phyloP scores from a whole-genome alignment of 2,888 invertebrate genomes.

The Pterostichus niger region DNA sequence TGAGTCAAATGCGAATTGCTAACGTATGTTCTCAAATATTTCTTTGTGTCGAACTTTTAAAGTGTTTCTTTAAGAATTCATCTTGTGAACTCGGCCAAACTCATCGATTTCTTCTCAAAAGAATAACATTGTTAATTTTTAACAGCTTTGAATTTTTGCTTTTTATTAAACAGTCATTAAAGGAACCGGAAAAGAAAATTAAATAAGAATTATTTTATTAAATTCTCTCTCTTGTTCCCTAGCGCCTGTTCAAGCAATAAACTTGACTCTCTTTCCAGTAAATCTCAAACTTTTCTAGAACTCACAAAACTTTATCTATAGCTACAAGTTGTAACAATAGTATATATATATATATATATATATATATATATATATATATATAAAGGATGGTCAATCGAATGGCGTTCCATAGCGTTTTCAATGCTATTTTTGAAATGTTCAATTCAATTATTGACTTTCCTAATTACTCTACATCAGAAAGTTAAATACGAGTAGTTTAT shows the following conservation, averaged over 20 bases:
- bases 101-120: background rate
- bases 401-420: too few species aligned
- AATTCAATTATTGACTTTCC: too few species aligned
- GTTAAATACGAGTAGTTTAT: too few species aligned
- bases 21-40: background rate
- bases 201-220: slow-evolving; percentile 8
- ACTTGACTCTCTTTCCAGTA: background rate
- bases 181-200: slow-evolving; percentile 3
- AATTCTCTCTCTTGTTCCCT: slow-evolving; percentile 12
- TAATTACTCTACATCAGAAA: too few species aligned
- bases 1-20: background rate
- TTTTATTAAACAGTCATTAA: slow-evolving; percentile 12
- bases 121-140: slow-evolving; percentile 8
- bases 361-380: too few species aligned
- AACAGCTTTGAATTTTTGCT: background rate
- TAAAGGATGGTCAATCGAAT: too few species aligned
- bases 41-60: background rate
- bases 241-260: slow-evolving; percentile 10
- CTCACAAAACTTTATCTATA: background rate
- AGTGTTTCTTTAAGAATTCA: background rate
- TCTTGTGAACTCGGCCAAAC: background rate
- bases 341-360: too few species aligned
- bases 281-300: background rate
- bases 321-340: too few species aligned
- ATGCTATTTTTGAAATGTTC: too few species aligned